phyloP scores from a whole-genome alignment of 1,140 invertebrate species.

The Drosophila aff. region DNA sequence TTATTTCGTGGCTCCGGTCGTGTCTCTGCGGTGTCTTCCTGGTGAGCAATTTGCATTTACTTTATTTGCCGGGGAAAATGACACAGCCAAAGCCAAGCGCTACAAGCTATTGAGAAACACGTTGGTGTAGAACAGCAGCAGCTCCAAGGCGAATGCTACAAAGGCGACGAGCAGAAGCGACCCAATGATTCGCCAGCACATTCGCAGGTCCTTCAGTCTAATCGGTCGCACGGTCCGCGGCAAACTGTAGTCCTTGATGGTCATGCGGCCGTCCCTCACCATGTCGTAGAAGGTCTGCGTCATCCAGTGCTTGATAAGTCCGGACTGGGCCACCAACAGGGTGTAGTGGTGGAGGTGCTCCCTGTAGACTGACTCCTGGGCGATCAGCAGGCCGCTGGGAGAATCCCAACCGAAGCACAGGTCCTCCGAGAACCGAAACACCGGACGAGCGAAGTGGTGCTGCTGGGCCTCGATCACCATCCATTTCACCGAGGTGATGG shows the following conservation, averaged over 20 bases:
- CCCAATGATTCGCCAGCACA: slow-evolving; percentile 8
- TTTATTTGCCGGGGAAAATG: slow-evolving; percentile 58
- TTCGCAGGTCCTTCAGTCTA: slow-evolving; percentile 29
- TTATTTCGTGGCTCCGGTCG: slow-evolving; percentile 59
- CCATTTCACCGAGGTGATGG: slow-evolving; percentile 55
- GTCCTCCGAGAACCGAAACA: slow-evolving; percentile 47
- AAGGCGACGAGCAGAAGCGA: slow-evolving; percentile 28
- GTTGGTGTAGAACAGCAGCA: slow-evolving; percentile 61
- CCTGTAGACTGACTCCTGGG: slow-evolving; percentile 51
- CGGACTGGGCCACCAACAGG: slow-evolving; percentile 25
- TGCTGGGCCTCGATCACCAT: slow-evolving; percentile 41
- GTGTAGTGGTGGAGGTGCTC: slow-evolving; percentile 17
- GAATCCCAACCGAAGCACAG: slow-evolving; percentile 21
- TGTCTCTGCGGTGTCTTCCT: slow-evolving; percentile 71
- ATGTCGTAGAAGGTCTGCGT: slow-evolving; percentile 58
- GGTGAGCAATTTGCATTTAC: slow-evolving; percentile 75
- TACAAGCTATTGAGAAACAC: slow-evolving; percentile 62
- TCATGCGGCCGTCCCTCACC: slow-evolving; percentile 51
- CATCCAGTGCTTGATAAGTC: slow-evolving; percentile 43
- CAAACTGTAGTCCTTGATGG: slow-evolving; percentile 58
- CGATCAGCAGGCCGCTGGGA: slow-evolving; percentile 27
- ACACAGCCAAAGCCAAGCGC: slow-evolving; percentile 32
- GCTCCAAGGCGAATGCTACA: slow-evolving; percentile 44
- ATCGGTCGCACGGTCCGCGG: not conserved
- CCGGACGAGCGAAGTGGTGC: slow-evolving; percentile 44